phyloP scores from a whole-genome alignment of 2,797 vertebrate genomes.

The Rhabdomys pumilio region DNA sequence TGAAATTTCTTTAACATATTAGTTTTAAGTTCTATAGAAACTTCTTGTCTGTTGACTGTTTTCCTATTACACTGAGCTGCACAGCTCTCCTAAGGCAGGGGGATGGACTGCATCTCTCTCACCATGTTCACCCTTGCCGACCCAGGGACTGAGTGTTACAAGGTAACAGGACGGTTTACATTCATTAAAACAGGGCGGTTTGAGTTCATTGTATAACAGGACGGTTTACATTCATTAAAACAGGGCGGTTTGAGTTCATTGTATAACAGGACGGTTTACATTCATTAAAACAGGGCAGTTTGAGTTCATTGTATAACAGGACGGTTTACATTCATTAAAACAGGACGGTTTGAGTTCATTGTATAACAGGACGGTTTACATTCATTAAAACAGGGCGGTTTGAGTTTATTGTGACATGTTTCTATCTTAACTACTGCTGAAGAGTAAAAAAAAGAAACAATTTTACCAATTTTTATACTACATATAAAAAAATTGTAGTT shows the following conservation, averaged over 20 bases:
- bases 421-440: conserved; percentile 41
- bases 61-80: not conserved
- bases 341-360: not conserved
- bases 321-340: conserved; percentile 56
- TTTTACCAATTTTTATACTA: conserved; percentile 35
- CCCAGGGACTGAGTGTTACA: not conserved
- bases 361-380: conserved; percentile 45
- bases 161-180: conserved; percentile 36
- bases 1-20: conserved; percentile 43
- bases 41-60: conserved; percentile 46
- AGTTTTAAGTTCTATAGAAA: conserved; percentile 55
- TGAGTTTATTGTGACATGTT: not conserved
- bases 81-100: not conserved
- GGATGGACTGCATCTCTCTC: not conserved
- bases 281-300: too few species aligned
- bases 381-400: conserved; percentile 27
- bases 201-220: conserved; percentile 42
- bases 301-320: too few species aligned
- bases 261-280: too few species aligned
- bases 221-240: too few species aligned
- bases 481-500: conserved; percentile 64
- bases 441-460: conserved; percentile 31
- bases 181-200: conserved; percentile 27
- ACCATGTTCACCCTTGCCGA: not conserved
- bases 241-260: too few species aligned